Conservation (phyloP, 1,140 invertebrate species). For the Drosophila saltans region DNA sequence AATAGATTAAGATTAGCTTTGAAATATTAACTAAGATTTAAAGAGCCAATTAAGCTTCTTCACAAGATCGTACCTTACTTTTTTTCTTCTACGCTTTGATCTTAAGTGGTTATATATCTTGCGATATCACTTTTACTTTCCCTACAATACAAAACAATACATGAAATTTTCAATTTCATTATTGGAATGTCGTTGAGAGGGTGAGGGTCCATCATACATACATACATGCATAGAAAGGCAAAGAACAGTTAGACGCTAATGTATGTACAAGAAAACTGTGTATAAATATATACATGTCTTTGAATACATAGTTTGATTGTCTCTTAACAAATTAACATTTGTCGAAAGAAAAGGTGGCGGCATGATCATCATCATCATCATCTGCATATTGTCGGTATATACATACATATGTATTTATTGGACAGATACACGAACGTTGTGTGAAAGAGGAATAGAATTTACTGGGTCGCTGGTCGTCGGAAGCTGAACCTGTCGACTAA, state of each 20-base stretch:
- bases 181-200: conserved; percentile 53
- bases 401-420: conserved; percentile 43
- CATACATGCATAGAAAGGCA: conserved; percentile 58
- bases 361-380: conserved; percentile 23
- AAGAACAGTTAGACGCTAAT: conserved; percentile 69
- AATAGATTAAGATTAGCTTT: too few relatives aligned
- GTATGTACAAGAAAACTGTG: not conserved
- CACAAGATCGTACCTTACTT: too few relatives aligned
- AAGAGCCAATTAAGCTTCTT: too few relatives aligned
- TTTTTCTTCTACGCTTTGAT: too few relatives aligned
- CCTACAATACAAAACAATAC: not conserved
- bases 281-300: not conserved
- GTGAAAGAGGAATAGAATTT: conserved; percentile 58
- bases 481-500: conserved; percentile 6
- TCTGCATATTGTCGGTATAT: not conserved
- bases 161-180: conserved; percentile 65
- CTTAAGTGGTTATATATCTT: too few relatives aligned
- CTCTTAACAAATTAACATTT: conserved; percentile 69
- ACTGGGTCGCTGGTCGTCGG: conserved; percentile 41
- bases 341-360: conserved; percentile 49
- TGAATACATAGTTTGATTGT: conserved; percentile 33
- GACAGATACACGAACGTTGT: conserved; percentile 34
- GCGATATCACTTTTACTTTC: conserved; percentile 8
- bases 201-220: not conserved
- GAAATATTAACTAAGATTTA: too few relatives aligned